A percentile compares a stretch with the other conserved stretches of the same genome.
Conservation (phyloP, 2,888 invertebrate genomes). For the Zygothrica quintamaculata region DNA sequence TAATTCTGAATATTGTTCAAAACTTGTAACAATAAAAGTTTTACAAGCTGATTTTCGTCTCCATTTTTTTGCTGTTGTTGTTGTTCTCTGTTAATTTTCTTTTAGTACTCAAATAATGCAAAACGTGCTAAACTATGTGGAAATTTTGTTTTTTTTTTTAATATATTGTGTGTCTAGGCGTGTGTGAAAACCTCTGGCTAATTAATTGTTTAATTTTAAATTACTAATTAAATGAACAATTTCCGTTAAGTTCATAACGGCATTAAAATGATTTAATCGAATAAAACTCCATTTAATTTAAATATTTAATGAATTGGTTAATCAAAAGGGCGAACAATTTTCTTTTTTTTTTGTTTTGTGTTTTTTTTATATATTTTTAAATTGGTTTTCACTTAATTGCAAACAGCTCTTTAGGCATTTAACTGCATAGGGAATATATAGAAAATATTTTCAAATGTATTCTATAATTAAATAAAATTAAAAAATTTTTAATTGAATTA, state of each 20-base stretch:
- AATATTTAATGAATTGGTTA: slow-evolving; percentile 20
- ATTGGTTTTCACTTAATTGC: neutral
- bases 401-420: too few species aligned
- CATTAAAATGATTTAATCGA: slow-evolving; percentile 44
- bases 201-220: slow-evolving; percentile 60
- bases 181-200: slow-evolving; percentile 39
- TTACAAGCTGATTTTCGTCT: slow-evolving; percentile 24
- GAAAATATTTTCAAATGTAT: too few species aligned
- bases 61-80: too few species aligned
- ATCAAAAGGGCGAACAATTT: slow-evolving; percentile 12
- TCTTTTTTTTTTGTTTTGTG: slow-evolving; percentile 2
- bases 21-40: neutral
- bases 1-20: neutral
- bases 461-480: too few species aligned
- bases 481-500: too few species aligned
- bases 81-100: too few species aligned
- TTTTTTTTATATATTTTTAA: too few species aligned
- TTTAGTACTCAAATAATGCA: slow-evolving; percentile 34
- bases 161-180: slow-evolving; percentile 4
- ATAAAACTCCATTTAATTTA: slow-evolving; percentile 20
- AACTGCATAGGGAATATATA: too few species aligned
- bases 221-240: slow-evolving; percentile 54
- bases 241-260: slow-evolving; percentile 35
- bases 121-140: slow-evolving; percentile 22
- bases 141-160: too few species aligned